Base-by-base conservation (phyloP, 2,797 vertebrate genomes). In the Triplophysa bombifrons region DNA sequence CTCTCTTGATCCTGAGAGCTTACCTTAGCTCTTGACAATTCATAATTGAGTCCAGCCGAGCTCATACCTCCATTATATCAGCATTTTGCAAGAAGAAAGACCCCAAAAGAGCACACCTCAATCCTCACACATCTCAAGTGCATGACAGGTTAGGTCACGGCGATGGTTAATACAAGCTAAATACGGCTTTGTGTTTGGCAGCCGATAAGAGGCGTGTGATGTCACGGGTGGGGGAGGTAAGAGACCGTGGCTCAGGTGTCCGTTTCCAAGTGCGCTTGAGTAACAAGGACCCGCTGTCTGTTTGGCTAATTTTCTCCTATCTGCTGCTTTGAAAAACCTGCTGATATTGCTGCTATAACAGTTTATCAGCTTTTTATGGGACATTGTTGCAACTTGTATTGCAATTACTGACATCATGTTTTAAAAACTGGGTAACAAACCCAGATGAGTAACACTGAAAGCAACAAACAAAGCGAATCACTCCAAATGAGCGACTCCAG, bases 111-210 rank as follows among this genome's bases (percentile, higher is more conserved):
- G 85, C 76, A 81, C 80, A 85, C 91, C 91, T 88, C 90, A 89
- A 90, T 91, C 89, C 91, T 91, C 89, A 88, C 85, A 85, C 85
- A 82, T 81, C 74, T 79, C 85, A 88, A 85, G 90, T 87, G 80
- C 56, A 66, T 70, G 82, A 86, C 89, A 88, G 86, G 87, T 78
- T 25, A 89, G 90, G 88, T 87, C 88, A 89, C 56, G 81, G 79
- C 85, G 77, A 81, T 81, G 91, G 92, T 93, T 90, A 92, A 86
- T 84, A 85, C 20, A 74, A 88, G 88, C 91, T 93, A 93, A 92
- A 91, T 89, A 88, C 90, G 91, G 91, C 93, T 92, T 91, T 90
- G 90, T 90, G 90, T 91, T 90, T 87, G 87, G 88, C 76, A 88
- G 90, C 88, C 89, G 90, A 93, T 93, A 90, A 93, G 87, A 91